Conservation (phyloP, 2,888 invertebrate genomes). For the Sicus ferrugineus region DNA sequence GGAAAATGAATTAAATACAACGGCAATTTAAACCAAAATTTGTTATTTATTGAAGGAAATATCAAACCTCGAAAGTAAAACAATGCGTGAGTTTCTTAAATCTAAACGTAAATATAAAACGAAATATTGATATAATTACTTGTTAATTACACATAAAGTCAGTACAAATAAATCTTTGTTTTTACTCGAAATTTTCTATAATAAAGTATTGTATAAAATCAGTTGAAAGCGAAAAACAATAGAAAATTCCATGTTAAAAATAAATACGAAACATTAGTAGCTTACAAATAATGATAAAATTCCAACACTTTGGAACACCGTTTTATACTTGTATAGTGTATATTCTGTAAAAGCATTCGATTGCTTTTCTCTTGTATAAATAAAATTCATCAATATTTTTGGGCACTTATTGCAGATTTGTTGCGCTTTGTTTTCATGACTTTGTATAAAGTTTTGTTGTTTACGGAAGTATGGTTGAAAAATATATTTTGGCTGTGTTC, state of each 20-base stretch:
- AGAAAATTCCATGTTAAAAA: conserved; percentile 10
- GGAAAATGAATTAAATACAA: too few relatives aligned
- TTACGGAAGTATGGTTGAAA: conserved; percentile 13
- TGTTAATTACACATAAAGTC: conserved; percentile 55
- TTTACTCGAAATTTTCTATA: neutral
- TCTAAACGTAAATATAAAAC: neutral
- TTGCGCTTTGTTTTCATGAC: conserved; percentile 38
- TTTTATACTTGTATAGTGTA: too few relatives aligned
- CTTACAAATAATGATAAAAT: conserved; percentile 7
- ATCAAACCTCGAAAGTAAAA: neutral
- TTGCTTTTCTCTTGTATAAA: conserved; percentile 29
- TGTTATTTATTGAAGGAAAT: neutral
- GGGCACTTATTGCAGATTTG: conserved; percentile 46
- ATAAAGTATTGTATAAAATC: conserved; percentile 42
- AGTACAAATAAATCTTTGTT: conserved; percentile 50
- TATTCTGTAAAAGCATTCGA: conserved; percentile 14
- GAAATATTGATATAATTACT: conserved; percentile 14
- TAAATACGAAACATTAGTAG: conserved; percentile 16
- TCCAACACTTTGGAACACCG: neutral
- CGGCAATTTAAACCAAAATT: neutral
- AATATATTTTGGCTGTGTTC: conserved; percentile 39
- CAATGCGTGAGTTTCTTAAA: neutral
- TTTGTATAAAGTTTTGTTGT: conserved; percentile 25
- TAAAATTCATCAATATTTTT: conserved; percentile 36
- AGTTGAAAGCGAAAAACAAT: conserved; percentile 11